phyloP scores from a whole-genome alignment of 1,140 invertebrate species.

The Brachionus koreanus region DNA sequence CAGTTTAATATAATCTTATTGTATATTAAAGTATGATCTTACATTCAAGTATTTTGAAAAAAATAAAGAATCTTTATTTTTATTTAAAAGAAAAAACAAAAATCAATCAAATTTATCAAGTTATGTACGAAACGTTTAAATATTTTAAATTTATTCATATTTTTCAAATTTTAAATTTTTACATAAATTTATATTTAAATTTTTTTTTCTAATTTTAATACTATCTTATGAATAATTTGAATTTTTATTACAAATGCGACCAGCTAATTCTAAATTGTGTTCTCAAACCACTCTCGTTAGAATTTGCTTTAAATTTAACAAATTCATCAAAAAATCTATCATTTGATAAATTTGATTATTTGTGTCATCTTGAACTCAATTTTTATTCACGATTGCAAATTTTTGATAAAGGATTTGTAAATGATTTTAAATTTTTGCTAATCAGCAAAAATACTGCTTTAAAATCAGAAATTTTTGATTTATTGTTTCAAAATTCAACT shows the following conservation, averaged over 20 bases:
- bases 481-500: not conserved
- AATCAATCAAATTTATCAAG: too few species aligned
- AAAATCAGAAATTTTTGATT: not conserved
- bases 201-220: not conserved
- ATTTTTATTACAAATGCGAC: not conserved
- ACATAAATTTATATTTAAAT: not conserved
- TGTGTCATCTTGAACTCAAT: not conserved
- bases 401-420: not conserved
- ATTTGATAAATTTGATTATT: not conserved
- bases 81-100: too few species aligned
- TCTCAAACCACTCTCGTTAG: not conserved
- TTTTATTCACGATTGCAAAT: not conserved
- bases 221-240: slow-evolving; percentile 12
- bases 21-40: too few species aligned
- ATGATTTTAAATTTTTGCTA: not conserved
- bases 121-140: too few species aligned
- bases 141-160: not conserved
- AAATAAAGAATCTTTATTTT: too few species aligned
- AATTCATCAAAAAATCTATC: not conserved
- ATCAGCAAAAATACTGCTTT: not conserved
- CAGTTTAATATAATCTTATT: too few species aligned
- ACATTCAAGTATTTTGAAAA: too few species aligned
- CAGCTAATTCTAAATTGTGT: not conserved
- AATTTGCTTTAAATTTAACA: not conserved
- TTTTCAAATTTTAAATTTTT: not conserved